Evolutionary conservation across 2,113 vertebrate species (phyloP), one percentile per base, ranked within the genome.

Genomic region (Chionodraco myersi): DNA sequence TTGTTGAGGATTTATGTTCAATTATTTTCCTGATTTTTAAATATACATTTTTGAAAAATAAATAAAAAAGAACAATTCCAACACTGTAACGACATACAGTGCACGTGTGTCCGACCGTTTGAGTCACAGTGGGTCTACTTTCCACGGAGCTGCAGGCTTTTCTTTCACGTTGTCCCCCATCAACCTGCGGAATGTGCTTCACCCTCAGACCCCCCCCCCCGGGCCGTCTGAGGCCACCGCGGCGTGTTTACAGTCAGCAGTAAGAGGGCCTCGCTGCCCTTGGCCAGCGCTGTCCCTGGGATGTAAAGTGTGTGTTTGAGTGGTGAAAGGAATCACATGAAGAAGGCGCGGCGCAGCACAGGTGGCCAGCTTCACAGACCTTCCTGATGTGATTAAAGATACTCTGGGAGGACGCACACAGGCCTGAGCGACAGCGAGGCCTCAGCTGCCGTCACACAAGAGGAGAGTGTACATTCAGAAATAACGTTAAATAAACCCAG

Each of bases 201-300:
- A 80, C 79, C 67, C 75, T 70, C 67, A 83, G 69, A 77, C 81
- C 74, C 26, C 34, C 58, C 54, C 74, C 26, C 34, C 58, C 36
- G 36, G 77, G 61, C 72, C 62, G 30, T 71, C 60, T 67, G 82
- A 79, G 86, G 83, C 83, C 85, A 88, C 89, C 85, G 86, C 84
- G 63, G 76, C 81, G 83, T 89, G 85, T 91, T 91, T 86, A 83
- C 75, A 86, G 88, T 84, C 76, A 81, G 87, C 74, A 91, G 69
- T 52, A 2, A 85, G 75, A 76, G 59, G 88, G 83, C 80, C 80
- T 79, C 10, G 0, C 73, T 87, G 85, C 79, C 88, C 88, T 91
- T 82, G 79, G 85, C 69, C 45, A 81, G 57, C 60, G 21, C 75
- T 41, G 82, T 90, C 86, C 86, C 88, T 86, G 76, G 87, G 89